A percentile compares a stretch with the other conserved stretches of the same genome.
Conservation (phyloP, 2,113 vertebrate species). For the Urocynchramus pylzowi region DNA sequence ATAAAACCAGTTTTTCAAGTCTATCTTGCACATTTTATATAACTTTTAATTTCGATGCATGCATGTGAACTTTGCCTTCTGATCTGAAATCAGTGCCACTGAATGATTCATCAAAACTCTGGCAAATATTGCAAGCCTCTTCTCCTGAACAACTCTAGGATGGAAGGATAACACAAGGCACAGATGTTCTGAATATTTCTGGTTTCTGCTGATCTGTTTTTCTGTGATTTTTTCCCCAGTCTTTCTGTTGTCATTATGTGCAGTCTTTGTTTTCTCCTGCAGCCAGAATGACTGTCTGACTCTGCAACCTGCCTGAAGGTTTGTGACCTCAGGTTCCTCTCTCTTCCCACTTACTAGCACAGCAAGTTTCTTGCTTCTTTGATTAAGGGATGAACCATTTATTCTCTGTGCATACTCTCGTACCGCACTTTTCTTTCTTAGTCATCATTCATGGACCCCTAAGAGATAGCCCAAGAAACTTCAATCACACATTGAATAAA, state of each 20-base stretch:
- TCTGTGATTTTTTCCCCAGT: background rate
- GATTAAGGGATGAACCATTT: background rate
- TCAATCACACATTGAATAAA: background rate
- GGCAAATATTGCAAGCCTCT: background rate
- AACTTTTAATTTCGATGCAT: background rate
- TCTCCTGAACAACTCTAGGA: background rate
- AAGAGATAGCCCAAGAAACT: background rate
- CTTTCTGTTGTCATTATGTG: background rate
- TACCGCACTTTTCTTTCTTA: background rate
- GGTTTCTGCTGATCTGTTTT: background rate
- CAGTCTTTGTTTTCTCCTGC: background rate
- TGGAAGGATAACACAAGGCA: background rate
- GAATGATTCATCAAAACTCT: background rate
- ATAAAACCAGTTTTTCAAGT: background rate
- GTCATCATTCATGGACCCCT: background rate
- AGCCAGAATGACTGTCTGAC: background rate
- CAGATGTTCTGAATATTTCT: background rate
- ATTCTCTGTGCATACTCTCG: background rate
- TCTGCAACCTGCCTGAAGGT: background rate
- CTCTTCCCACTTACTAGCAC: background rate
- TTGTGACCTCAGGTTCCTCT: background rate
- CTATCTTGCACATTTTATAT: background rate
- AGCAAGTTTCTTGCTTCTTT: background rate
- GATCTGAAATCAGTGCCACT: background rate
- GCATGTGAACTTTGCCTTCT: background rate